phyloP scores from a whole-genome alignment of 2,113 vertebrate genomes.

The Myiopsitta monachus region DNA sequence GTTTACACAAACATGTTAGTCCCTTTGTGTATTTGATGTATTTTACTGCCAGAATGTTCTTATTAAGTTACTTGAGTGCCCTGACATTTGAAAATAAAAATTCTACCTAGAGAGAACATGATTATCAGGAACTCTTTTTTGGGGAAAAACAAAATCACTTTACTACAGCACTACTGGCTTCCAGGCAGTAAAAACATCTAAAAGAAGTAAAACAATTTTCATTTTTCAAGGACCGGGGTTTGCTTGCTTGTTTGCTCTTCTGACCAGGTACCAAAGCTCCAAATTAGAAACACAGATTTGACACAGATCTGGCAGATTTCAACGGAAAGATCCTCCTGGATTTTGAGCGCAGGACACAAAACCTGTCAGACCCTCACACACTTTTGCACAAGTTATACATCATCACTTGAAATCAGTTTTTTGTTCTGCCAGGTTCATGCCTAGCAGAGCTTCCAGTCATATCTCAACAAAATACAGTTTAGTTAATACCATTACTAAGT shows the following conservation, averaged over 20 bases:
- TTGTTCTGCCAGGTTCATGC: neutral
- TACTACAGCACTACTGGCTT: neutral
- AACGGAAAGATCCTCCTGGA: neutral
- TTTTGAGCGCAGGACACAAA: neutral
- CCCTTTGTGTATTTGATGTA: neutral
- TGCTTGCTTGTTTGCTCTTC: neutral
- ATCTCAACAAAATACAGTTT: neutral
- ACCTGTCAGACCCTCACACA: neutral
- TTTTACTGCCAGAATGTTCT: neutral
- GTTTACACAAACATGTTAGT: neutral
- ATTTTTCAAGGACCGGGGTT: neutral
- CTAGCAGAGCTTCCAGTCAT: neutral
- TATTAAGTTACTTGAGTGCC: neutral
- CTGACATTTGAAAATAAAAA: neutral
- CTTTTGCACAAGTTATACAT: neutral
- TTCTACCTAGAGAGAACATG: neutral
- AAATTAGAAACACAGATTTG: neutral
- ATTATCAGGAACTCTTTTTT: neutral
- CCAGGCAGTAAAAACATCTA: neutral
- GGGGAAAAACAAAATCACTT: neutral
- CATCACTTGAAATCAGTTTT: neutral
- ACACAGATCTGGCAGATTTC: neutral
- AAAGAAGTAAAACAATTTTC: neutral
- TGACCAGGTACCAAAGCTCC: neutral
- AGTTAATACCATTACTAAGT: neutral